These are phyloP conservation scores for Stegostoma tigrinum DNA, from an alignment of 2,113 vertebrate genomes.

Conservation along the genomic window DNA sequence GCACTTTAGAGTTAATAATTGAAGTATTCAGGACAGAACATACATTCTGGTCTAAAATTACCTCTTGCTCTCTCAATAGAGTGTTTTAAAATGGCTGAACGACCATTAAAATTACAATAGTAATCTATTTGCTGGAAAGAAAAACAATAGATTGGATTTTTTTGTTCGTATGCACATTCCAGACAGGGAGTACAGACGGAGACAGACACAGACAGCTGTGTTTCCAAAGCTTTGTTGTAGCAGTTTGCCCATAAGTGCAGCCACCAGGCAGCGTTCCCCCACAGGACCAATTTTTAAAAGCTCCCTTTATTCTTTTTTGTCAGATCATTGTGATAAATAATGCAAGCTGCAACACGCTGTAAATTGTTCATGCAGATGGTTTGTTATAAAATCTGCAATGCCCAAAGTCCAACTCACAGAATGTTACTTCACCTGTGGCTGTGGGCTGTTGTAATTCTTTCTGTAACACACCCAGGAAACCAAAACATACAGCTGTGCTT, in stretches of 20 bases:
- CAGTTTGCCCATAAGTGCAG: background rate
- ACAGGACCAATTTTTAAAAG: background rate
- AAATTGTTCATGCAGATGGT: conserved; percentile 11
- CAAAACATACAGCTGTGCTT: background rate
- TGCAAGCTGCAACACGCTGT: conserved; percentile 19
- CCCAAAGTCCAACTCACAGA: background rate
- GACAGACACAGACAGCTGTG: background rate
- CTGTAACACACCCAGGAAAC: background rate
- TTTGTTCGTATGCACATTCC: background rate
- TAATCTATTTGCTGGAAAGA: background rate
- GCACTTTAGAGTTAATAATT: too few relatives aligned
- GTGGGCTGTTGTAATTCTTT: background rate
- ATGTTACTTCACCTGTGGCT: background rate
- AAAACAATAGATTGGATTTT: background rate
- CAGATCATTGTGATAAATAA: conserved; percentile 3
- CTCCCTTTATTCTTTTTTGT: background rate
- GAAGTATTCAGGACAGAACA: background rate
- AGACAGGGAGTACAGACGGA: background rate
- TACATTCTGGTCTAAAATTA: background rate
- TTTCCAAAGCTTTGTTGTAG: background rate
- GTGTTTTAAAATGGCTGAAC: background rate
- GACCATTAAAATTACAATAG: background rate
- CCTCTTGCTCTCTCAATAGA: too few relatives aligned
- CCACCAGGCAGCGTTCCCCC: background rate
- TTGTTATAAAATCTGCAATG: background rate